phyloP scores from a whole-genome alignment of 2,113 vertebrate genomes.

The Grallaria varia region DNA sequence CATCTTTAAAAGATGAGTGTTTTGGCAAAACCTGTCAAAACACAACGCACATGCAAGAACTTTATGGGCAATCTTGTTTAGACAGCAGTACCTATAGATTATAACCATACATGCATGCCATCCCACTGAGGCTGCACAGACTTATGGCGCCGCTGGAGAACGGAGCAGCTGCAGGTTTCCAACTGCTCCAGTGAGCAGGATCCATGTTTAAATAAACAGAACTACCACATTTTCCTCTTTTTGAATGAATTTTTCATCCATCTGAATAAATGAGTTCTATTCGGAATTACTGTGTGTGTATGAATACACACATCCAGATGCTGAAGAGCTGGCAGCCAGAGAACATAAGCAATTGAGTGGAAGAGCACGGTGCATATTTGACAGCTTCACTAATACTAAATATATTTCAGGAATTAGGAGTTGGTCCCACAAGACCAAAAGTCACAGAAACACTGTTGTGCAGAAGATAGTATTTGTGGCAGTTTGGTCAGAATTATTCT shows the following conservation, averaged over 20 bases:
- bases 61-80: not conserved
- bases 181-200: not conserved
- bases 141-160: fast-evolving
- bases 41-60: not conserved
- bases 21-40: not conserved
- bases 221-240: not conserved
- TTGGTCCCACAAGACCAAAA: not conserved
- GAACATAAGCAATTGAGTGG: not conserved
- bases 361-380: not conserved
- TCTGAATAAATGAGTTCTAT: not conserved
- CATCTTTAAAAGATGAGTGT: not conserved
- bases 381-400: not conserved
- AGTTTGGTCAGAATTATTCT: not conserved
- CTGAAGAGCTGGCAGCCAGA: not conserved
- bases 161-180: not conserved
- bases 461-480: not conserved
- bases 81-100: not conserved
- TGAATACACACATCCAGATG: not conserved
- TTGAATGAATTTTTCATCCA: not conserved
- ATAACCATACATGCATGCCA: not conserved
- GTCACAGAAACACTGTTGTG: not conserved
- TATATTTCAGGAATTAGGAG: not conserved
- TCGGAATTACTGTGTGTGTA: not conserved
- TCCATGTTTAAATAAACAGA: not conserved
- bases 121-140: not conserved